Evolutionary conservation across 2,113 vertebrate species (phyloP).

Genomic region (Atrichornis clamosus): DNA sequence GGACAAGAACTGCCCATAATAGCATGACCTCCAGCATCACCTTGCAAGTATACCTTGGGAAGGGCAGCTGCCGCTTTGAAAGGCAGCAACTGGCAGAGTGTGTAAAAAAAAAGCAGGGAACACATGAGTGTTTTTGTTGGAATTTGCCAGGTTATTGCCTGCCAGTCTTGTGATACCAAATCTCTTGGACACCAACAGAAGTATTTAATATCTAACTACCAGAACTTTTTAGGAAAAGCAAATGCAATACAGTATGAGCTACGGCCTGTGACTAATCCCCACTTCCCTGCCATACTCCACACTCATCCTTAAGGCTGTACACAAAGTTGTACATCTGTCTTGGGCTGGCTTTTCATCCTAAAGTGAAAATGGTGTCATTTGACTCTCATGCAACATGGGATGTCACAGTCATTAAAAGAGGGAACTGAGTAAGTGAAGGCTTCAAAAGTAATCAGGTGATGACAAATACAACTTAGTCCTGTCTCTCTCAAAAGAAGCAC

Average conservation of each 20-base stretch:
- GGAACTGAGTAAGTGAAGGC: background rate
- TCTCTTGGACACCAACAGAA: background rate
- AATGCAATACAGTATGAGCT: background rate
- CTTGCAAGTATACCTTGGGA: background rate
- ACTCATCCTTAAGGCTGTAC: background rate
- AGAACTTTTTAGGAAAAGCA: background rate
- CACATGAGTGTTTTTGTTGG: background rate
- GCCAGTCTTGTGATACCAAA: background rate
- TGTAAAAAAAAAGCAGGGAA: background rate
- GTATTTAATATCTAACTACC: background rate
- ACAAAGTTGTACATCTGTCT: background rate
- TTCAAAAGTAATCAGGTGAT: background rate
- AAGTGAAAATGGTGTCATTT: background rate
- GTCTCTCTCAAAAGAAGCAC: background rate
- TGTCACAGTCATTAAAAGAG: background rate
- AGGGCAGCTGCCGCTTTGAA: accelerated
- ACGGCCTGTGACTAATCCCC: background rate
- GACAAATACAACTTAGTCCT: background rate
- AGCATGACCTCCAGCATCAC: background rate
- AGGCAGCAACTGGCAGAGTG: background rate
- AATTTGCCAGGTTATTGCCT: background rate
- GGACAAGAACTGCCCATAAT: background rate
- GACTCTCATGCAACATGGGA: background rate
- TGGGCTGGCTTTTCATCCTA: background rate
- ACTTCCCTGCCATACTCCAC: background rate